Conservation (phyloP, 2,888 invertebrate genomes). For the Tuta absoluta region DNA sequence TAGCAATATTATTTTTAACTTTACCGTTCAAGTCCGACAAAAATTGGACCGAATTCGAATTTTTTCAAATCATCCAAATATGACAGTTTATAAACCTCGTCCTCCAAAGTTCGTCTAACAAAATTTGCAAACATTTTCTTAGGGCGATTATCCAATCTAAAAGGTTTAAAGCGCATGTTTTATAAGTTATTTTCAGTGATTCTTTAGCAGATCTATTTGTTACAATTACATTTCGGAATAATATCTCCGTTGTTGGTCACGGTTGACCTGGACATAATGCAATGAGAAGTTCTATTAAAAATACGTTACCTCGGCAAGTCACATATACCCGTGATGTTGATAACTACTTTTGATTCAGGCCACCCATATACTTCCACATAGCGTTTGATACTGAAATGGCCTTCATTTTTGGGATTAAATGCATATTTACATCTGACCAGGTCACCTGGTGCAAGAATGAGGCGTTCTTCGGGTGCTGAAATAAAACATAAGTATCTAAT, state of each 20-base stretch:
- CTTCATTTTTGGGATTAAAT: constrained; percentile 67
- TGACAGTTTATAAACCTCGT: constrained; percentile 64
- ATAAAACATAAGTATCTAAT: neutral
- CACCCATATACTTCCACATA: constrained; percentile 73
- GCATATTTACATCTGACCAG: constrained; percentile 71
- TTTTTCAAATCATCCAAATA: constrained; percentile 70
- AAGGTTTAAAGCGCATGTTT: constrained; percentile 27
- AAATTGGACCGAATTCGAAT: constrained; percentile 75
- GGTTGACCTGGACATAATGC: no score
- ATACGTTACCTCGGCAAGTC: constrained; percentile 67
- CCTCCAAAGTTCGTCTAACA: constrained; percentile 62
- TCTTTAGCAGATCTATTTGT: no score
- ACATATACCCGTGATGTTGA: constrained; percentile 64
- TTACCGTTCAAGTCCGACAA: constrained; percentile 63
- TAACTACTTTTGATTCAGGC: constrained; percentile 67
- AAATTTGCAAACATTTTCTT: constrained; percentile 76
- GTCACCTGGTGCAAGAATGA: constrained; percentile 67
- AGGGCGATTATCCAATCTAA: constrained; percentile 71
- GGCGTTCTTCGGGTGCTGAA: constrained; percentile 42
- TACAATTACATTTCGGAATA: no score
- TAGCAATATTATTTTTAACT: constrained; percentile 2
- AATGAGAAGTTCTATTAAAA: neutral
- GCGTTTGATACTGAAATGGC: constrained; percentile 63
- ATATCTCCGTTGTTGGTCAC: no score
- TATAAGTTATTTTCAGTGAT: no score